These are phyloP conservation scores for Pocota personata DNA, from an alignment of 2,888 invertebrate genomes.

Conservation along the genomic window DNA sequence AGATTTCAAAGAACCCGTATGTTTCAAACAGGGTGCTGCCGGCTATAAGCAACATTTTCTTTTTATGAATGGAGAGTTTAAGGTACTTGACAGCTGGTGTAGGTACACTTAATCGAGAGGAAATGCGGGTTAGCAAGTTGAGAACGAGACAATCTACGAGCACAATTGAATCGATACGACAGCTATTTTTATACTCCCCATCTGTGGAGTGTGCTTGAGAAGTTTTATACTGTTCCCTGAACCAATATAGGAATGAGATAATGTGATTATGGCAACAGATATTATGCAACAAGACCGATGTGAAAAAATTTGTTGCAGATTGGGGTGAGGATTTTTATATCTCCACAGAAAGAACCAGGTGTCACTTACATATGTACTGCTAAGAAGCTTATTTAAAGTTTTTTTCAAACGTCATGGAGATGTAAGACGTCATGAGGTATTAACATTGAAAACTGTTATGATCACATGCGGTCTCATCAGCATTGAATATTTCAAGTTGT, in stretches of 20 bases:
- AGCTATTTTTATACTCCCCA: neutral
- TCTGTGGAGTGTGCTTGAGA: neutral
- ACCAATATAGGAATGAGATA: too few relatives aligned
- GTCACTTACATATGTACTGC: neutral
- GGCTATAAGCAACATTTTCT: slow-evolving; percentile 1
- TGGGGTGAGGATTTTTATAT: neutral
- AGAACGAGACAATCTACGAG: neutral
- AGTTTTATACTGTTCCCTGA: too few relatives aligned
- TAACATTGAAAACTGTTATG: too few relatives aligned
- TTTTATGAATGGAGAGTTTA: slow-evolving; percentile 31
- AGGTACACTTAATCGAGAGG: neutral
- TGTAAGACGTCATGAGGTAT: too few relatives aligned
- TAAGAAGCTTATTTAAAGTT: too few relatives aligned
- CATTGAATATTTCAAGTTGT: too few relatives aligned
- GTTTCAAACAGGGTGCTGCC: neutral
- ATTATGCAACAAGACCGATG: too few relatives aligned
- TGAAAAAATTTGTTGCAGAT: too few relatives aligned
- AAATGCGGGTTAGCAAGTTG: neutral
- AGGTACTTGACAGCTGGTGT: neutral
- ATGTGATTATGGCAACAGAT: too few relatives aligned
- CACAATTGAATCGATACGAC: neutral
- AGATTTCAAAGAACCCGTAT: slow-evolving; percentile 10
- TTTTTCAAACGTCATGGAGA: too few relatives aligned
- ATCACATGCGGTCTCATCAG: too few relatives aligned
- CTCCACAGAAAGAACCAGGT: neutral